Evolutionary conservation across 2,888 invertebrate species (phyloP), one percentile per base, ranked within the genome.

Genomic region (Orthonychiurus folsomi): DNA sequence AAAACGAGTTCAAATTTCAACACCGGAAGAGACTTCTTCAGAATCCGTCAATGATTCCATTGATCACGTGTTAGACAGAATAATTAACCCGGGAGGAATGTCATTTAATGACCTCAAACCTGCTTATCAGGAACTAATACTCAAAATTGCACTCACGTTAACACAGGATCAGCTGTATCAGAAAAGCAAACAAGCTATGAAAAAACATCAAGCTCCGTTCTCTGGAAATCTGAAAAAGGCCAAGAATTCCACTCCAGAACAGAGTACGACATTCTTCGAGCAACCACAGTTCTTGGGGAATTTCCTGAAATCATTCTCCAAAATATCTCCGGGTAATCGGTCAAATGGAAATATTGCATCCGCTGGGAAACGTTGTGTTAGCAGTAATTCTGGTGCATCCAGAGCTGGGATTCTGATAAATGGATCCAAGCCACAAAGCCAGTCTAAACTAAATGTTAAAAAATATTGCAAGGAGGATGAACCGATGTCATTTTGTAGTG

Each of bases 101-200:
- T 90, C 90, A 63, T 92, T 91, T 77, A 92, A 92, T 79, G 91
- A 92, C 75, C 81, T 93, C 65, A 91, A 91, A 77, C 92, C 92
- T 53, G 87, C 92, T 67, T 92, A 93, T 76, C 90, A 92, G 77
- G 92, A 92, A 78, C 89, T 93, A 75, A 80, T 93, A 56, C 78
- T 92, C 48, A 92, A 92, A 78, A 79, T 93, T 67, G 89, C 92
- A 1, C 85, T 92, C 0, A 92, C 92, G 0, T 78, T 93, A 64
- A 92, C 91, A n/a, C 90, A 91, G 79, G 92, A 93, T 75, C 92
- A 93, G 78, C 81, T 93, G 66, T 93, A 90, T 75, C 88, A 90
- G 75, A 84, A 90, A 74, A 90, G 91, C 68, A 92, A 92, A 77
- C 86, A 86, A 65, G 92, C 92, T 66, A 92, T 93, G 91, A 83